Evolutionary conservation across 2,113 vertebrate genomes (phyloP), one percentile per base, ranked within the genome.

Genomic region (Nothocercus nigrocapillus): DNA sequence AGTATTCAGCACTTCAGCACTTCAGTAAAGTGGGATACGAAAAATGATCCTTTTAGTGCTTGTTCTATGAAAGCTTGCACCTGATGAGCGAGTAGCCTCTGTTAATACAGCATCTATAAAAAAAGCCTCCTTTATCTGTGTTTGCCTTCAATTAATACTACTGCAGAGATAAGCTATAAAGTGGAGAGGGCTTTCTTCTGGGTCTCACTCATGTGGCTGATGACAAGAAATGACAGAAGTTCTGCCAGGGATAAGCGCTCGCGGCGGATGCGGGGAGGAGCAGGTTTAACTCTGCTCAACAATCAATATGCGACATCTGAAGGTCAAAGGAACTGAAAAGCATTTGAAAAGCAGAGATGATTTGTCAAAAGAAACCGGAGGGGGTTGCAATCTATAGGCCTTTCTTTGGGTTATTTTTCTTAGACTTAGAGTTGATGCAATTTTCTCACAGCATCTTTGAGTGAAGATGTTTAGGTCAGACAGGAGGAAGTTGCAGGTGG

Each of bases 161-260:
- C 94, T 44, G 78, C 87, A 79, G 88, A 96, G 82, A 69, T 90
- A 67, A 96, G 88, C 92, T 88, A 84, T 45, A 82, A 86, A 94
- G 84, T 42, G 91, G 47, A 81, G 51, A 89, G 67, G 67, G 56
- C 69, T 93, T 53, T 77, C 77, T 95, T 95, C 73, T 1, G 5
- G 91, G 82, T 68, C 66, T 68, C 81, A 68, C 73, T 90, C 18
- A 1, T 80, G 74, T 78, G 85, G 76, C 56, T 73, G 13, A 92
- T 95, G 91, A 93, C 72, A 89, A 76, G 90, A 42, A 56, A 88
- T 93, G 95, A 96, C 56, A 92, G 78, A 95, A 96, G 86, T 92
- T 91, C 70, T 94, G 88, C 79, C 70, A 92, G 84, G 47, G 61
- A 58, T 82, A 84, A 93, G 74, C 2, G 0, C 1, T 16, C n/a